These are phyloP conservation scores for Drosophila helvetica DNA, from an alignment of 2,888 invertebrate species.

Conservation along the genomic window DNA sequence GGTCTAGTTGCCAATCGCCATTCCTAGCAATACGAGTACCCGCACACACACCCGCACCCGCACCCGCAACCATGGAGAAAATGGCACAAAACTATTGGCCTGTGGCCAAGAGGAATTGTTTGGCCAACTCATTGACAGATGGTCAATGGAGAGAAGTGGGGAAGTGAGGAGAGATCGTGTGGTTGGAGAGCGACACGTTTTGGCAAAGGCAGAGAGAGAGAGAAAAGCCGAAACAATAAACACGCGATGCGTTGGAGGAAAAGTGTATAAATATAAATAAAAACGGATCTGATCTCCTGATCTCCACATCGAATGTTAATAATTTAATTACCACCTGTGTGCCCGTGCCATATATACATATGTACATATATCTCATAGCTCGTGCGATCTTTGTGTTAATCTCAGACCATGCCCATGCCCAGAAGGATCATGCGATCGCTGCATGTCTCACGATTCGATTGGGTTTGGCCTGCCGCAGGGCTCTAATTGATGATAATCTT, in stretches of 20 bases:
- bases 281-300: constrained; percentile 9
- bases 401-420: constrained; percentile 11
- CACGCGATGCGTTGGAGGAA: constrained; percentile 21
- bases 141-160: not conserved
- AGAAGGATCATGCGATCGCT: constrained; percentile 33
- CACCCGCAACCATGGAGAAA: not conserved
- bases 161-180: not conserved
- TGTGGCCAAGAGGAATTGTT: constrained; percentile 55
- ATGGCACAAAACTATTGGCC: constrained; percentile 31
- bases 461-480: constrained; percentile 15
- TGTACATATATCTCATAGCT: not conserved
- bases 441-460: constrained; percentile 37
- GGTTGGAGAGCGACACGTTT: constrained; percentile 41
- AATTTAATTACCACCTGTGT: constrained; percentile 38
- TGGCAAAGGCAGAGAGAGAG: constrained; percentile 32
- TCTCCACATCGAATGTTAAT: constrained; percentile 19
- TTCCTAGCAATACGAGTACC: constrained; percentile 16
- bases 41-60: too few relatives aligned
- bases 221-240: constrained; percentile 19
- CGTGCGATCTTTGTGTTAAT: constrained; percentile 9
- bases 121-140: constrained; percentile 45
- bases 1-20: too few relatives aligned
- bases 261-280: constrained; percentile 41
- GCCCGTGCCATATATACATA: not conserved
- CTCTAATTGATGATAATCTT: constrained; percentile 28